phyloP scores from a whole-genome alignment of 2,888 invertebrate species.

The Lasioglossum marginatum region DNA sequence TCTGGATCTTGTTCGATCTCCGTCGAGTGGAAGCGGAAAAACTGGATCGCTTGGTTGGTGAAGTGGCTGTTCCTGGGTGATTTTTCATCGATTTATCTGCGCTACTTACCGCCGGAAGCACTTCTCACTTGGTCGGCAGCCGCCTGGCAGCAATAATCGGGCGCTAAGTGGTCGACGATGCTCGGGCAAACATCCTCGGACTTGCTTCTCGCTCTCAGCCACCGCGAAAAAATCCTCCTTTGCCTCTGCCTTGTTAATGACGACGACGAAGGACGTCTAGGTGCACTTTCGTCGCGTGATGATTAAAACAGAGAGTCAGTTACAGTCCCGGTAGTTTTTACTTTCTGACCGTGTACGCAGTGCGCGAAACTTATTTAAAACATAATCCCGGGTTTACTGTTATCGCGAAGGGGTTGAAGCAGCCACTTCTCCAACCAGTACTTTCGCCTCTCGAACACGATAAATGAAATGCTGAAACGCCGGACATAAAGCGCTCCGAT shows the following conservation, averaged over 20 bases:
- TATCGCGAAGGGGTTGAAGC: background rate
- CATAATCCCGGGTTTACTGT: background rate
- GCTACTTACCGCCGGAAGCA: slow-evolving; percentile 38
- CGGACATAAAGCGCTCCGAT: background rate
- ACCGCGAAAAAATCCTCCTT: background rate
- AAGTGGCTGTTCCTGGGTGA: slow-evolving; percentile 26
- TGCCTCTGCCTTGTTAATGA: background rate
- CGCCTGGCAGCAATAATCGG: slow-evolving; percentile 26
- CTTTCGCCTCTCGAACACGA: background rate
- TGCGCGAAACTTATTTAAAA: background rate
- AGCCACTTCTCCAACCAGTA: background rate
- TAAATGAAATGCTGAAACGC: background rate
- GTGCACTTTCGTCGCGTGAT: background rate
- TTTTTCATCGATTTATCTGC: slow-evolving; percentile 42
- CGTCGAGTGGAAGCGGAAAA: slow-evolving; percentile 70
- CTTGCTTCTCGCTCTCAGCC: background rate
- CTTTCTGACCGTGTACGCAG: background rate
- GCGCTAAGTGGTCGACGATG: slow-evolving; percentile 1
- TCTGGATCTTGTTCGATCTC: slow-evolving; percentile 33
- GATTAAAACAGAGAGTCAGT: background rate
- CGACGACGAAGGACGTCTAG: background rate
- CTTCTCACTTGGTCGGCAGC: slow-evolving; percentile 39
- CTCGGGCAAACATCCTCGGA: background rate
- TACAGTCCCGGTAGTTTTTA: background rate
- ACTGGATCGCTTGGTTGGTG: slow-evolving; percentile 29